Percentiles rank a stretch among this genome's conserved stretches.
These are phyloP conservation scores for Neoitamus cyanurus DNA, from an alignment of 2,888 invertebrate species.

Conservation along the genomic window DNA sequence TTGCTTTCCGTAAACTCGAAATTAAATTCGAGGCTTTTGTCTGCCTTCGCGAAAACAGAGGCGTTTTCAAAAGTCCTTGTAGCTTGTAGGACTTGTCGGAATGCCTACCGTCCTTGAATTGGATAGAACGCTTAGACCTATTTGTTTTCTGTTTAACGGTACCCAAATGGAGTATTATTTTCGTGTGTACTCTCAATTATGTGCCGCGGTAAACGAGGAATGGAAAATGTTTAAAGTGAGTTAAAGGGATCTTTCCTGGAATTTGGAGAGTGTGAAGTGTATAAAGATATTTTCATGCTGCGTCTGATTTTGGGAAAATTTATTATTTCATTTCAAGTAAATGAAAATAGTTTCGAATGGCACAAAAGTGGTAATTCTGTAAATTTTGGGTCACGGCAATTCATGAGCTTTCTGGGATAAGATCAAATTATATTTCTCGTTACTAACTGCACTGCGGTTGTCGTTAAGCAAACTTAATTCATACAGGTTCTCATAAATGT, in stretches of 20 bases:
- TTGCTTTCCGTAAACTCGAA: neutral
- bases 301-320: neutral
- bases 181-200: constrained; percentile 15
- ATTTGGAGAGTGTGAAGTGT: neutral
- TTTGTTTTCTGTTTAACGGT: neutral
- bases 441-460: too few relatives aligned
- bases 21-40: neutral
- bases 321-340: neutral
- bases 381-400: neutral
- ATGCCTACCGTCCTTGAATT: neutral
- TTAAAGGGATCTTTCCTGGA: neutral
- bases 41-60: neutral
- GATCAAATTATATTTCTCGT: too few relatives aligned
- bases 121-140: neutral
- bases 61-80: neutral
- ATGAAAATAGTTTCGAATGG: neutral
- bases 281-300: neutral
- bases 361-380: neutral
- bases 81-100: neutral
- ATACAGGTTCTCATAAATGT: too few relatives aligned
- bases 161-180: neutral
- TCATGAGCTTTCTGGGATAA: too few relatives aligned
- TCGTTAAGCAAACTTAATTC: too few relatives aligned
- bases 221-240: neutral
- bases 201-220: neutral